Conservation (phyloP, 2,113 vertebrate species). For the Bubalus kerabau region DNA sequence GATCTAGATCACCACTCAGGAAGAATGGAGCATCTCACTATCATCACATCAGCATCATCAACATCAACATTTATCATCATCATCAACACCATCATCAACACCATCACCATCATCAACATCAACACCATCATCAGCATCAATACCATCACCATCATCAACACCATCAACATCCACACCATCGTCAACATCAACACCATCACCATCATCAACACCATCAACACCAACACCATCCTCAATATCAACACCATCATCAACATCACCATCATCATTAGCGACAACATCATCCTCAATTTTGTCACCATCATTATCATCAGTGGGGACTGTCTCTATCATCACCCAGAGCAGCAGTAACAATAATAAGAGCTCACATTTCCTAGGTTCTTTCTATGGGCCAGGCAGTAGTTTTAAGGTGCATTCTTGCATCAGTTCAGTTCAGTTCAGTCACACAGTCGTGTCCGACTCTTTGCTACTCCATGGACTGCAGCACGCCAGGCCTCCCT, state of each 20-base stretch:
- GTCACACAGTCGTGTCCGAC: no score
- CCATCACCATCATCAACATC: accelerated
- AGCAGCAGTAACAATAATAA: accelerated
- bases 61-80: not conserved
- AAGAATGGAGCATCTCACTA: not conserved
- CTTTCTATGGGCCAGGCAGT: not conserved
- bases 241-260: accelerated
- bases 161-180: accelerated
- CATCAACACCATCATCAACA: no score
- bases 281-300: not conserved
- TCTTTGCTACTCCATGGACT: no score
- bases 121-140: accelerated
- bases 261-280: accelerated
- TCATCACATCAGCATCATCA: not conserved
- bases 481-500: no score
- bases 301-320: not conserved
- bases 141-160: accelerated
- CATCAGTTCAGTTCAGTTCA: no score
- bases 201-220: accelerated
- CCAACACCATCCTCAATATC: not conserved
- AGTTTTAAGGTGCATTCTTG: not conserved
- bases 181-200: accelerated
- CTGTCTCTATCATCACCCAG: no score
- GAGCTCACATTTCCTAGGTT: not conserved
- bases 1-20: not conserved